Conservation (phyloP, 2,888 invertebrate genomes). For the Drosophila borborema region DNA sequence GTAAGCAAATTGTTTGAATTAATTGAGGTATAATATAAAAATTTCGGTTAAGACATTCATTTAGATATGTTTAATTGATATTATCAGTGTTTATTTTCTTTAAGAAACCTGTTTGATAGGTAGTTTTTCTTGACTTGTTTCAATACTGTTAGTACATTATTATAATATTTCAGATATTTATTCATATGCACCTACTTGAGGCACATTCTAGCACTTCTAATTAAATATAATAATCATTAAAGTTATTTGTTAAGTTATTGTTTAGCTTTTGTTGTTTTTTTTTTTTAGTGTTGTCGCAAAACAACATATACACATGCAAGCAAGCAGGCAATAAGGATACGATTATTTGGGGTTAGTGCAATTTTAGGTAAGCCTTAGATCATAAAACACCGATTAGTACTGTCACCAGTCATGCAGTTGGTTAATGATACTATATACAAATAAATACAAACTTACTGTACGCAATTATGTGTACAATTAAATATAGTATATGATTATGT, state of each 20-base stretch:
- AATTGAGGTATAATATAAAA: conserved; percentile 26
- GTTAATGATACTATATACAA: conserved; percentile 19
- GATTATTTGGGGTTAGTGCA: conserved; percentile 62
- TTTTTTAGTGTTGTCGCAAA: conserved; percentile 41
- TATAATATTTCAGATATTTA: conserved; percentile 30
- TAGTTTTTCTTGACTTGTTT: conserved; percentile 61
- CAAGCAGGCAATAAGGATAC: conserved; percentile 51
- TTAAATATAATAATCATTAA: conserved; percentile 41
- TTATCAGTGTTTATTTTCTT: conserved; percentile 48
- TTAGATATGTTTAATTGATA: conserved; percentile 44
- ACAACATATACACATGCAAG: conserved; percentile 80
- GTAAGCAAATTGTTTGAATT: conserved; percentile 47
- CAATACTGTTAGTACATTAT: conserved; percentile 72
- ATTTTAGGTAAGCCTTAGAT: conserved; percentile 27
- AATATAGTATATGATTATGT: conserved; percentile 18
- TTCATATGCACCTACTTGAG: conserved; percentile 24
- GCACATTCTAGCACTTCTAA: conserved; percentile 42
- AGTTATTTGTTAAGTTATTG: conserved; percentile 38
- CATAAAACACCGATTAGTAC: conserved; percentile 40
- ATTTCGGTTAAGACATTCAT: conserved; percentile 25
- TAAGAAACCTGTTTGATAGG: conserved; percentile 73
- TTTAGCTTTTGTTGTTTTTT: conserved; percentile 33
- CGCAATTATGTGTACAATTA: conserved; percentile 9
- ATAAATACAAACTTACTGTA: conserved; percentile 36
- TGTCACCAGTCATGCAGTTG: conserved; percentile 47